These are phyloP conservation scores for Panthera tigris DNA, from an alignment of 2,113 vertebrate genomes.

Conservation along the genomic window DNA sequence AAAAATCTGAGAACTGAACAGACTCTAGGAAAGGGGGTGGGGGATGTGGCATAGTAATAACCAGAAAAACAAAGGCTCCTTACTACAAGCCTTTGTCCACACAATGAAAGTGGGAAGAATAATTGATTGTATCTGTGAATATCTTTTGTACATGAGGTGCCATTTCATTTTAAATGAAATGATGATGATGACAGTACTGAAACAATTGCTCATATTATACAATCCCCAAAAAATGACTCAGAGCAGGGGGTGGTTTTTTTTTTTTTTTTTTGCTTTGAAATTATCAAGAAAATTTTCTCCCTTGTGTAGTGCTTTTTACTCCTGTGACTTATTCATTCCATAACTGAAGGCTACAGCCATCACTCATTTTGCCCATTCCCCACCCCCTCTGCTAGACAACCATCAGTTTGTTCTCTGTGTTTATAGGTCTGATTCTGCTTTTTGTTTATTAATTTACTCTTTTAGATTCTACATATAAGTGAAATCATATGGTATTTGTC, in stretches of 20 bases:
- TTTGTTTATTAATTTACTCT: background rate
- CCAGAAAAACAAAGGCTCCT: conserved; percentile 64
- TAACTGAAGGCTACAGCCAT: background rate
- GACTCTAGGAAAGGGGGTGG: background rate
- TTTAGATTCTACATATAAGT: background rate
- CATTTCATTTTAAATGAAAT: conserved; percentile 18
- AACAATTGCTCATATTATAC: background rate
- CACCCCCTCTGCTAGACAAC: background rate
- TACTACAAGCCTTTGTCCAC: background rate
- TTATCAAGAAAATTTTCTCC: background rate
- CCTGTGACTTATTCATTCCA: background rate
- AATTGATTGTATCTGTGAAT: background rate
- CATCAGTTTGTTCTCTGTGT: background rate
- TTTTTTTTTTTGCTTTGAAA: background rate
- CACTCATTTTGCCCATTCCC: background rate
- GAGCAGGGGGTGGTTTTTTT: background rate
- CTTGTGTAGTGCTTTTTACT: background rate
- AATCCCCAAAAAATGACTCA: background rate
- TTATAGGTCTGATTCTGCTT: background rate
- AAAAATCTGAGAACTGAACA: conserved; percentile 45
- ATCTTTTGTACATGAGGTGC: background rate
- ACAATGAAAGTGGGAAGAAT: background rate
- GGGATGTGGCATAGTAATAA: background rate
- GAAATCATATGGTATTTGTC: background rate
- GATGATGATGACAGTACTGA: background rate